Evolutionary conservation across 2,113 vertebrate species (phyloP), one percentile per base, ranked within the genome.

Genomic region (Passer domesticus): DNA sequence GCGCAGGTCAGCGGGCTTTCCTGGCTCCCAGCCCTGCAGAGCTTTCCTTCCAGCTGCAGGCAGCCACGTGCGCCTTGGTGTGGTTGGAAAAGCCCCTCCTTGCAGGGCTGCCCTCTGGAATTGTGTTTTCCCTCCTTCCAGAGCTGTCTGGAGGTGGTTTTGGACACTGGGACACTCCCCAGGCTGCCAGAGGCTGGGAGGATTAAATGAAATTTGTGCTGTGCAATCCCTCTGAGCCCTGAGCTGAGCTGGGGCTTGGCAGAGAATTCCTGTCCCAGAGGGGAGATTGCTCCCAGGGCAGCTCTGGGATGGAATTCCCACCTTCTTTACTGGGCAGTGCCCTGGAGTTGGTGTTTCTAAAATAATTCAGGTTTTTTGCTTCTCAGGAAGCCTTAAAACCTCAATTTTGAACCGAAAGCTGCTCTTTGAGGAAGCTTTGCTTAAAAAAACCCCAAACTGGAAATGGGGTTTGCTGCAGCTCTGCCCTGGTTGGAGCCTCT

Each of bases 341-440:
- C 67, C 58, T 46, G 81, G 16, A 41, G 22, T 59, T 27, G 6
- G 2, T 0, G 1, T 33, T 82, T 67, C 79, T 11, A 2, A 68
- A 72, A 52, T 2, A 50, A 10, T 15, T 59, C 0, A 16, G 19
- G 17, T 5, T 85, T 93, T 93, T 93, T 44, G 13, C 3, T 68
- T 85, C 79, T 83, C 58, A 44, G 35, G 75, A 72, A 75, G 15
- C 15, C 35, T 41, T 3, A 23, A 59, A 58, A 64, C 30, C 41
- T 80, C 69, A 15, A 1, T 13, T 79, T 64, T 83, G 83, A 88
- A 59, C 74, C 1, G 15, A 80, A 85, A 86, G 67, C 27, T 60
- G 22, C 5, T 88, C 84, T 94, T 76, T 64, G 89, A 79, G 92
- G 95, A 92, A 95, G 62, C 18, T 85, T 68, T 68, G 68, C 33